These are phyloP conservation scores for Liolophura sinensis DNA, from an alignment of 1,140 invertebrate genomes.

Conservation along the genomic window DNA sequence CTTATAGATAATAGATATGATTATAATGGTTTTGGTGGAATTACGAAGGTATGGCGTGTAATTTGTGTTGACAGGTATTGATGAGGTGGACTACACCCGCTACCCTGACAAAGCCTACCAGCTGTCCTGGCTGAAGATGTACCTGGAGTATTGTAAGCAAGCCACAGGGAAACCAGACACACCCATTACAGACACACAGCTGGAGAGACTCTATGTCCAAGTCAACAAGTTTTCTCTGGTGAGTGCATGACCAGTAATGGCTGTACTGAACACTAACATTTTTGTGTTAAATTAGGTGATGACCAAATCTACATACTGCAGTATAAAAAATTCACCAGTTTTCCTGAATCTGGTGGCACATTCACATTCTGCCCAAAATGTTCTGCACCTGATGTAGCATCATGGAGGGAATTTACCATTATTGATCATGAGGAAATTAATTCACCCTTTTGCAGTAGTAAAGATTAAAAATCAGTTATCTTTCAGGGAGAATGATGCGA, in stretches of 20 bases:
- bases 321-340: conserved; percentile 1
- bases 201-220: conserved; percentile 74
- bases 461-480: no score
- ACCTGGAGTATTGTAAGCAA: conserved; percentile 32
- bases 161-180: conserved; percentile 8
- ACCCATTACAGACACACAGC: conserved; percentile 61
- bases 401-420: not conserved
- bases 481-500: no score
- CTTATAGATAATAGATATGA: no score
- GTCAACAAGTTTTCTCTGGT: conserved; percentile 79
- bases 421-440: no score
- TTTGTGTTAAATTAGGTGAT: not conserved
- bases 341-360: not conserved
- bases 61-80: conserved; percentile 47
- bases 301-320: not conserved
- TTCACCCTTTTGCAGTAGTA: no score
- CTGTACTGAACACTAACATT: not conserved
- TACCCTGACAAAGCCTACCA: conserved; percentile 84
- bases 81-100: conserved; percentile 60
- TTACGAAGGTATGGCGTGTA: no score
- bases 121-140: conserved; percentile 74
- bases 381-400: not conserved
- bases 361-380: not conserved
- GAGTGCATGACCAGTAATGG: conserved; percentile 13
- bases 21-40: no score